Percentiles rank a stretch among this genome's conserved stretches.
Evolutionary conservation across 2,113 vertebrate species (phyloP).

Genomic region (Nicator chloris): DNA sequence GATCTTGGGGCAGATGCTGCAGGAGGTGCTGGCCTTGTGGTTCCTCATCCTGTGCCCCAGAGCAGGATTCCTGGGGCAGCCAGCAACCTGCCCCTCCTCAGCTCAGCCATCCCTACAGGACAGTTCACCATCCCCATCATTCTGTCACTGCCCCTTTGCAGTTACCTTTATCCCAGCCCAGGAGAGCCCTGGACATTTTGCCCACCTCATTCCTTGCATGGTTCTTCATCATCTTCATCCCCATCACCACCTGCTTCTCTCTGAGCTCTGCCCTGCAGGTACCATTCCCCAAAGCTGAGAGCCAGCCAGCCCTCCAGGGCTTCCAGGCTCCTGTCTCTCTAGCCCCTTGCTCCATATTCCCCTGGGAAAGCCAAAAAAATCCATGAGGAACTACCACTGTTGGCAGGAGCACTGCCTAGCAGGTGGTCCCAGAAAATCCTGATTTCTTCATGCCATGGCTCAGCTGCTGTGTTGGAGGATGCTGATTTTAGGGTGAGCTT

Average conservation of each 20-base stretch:
- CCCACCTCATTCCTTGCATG: background rate
- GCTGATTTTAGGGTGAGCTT: background rate
- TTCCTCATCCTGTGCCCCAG: background rate
- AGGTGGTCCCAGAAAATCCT: background rate
- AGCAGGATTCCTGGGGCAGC: background rate
- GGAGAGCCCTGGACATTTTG: background rate
- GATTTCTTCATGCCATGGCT: background rate
- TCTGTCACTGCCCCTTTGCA: background rate
- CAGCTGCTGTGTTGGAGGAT: background rate
- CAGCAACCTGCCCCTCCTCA: background rate
- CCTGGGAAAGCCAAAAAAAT: background rate
- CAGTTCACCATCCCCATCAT: background rate
- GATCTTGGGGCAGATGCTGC: background rate
- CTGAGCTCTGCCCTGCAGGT: background rate
- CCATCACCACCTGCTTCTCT: background rate
- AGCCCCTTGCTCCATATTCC: background rate
- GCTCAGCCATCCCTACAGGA: background rate
- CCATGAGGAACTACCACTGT: rapidly evolving
- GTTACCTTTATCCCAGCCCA: background rate
- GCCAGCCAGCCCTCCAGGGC: background rate
- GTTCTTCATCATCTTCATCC: background rate
- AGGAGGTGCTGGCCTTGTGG: background rate
- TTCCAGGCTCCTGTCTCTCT: background rate
- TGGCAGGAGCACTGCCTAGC: background rate
- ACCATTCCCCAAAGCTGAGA: background rate